Evolutionary conservation across 2,113 vertebrate species (phyloP).

Genomic region (Sitta europaea): DNA sequence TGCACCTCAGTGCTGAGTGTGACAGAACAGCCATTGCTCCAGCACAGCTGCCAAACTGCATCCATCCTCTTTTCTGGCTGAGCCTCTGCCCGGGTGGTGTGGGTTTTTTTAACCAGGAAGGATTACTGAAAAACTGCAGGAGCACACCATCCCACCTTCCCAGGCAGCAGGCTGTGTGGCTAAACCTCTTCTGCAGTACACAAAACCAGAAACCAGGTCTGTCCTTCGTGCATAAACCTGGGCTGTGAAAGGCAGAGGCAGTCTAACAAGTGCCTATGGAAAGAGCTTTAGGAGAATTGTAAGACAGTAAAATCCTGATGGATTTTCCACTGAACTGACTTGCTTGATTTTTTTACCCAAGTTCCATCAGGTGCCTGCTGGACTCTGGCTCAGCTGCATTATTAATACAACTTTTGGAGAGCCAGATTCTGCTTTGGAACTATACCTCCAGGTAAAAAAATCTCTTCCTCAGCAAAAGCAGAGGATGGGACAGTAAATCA

Average conservation of each 20-base stretch:
- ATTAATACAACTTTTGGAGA: neutral
- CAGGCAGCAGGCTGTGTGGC: neutral
- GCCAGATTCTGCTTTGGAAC: neutral
- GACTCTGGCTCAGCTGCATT: neutral
- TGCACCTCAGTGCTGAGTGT: neutral
- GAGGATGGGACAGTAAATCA: neutral
- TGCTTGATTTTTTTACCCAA: neutral
- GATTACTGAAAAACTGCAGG: neutral
- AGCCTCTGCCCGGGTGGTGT: neutral
- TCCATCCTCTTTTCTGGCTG: neutral
- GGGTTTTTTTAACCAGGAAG: neutral
- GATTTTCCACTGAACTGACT: neutral
- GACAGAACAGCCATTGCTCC: neutral
- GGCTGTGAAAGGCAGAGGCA: neutral
- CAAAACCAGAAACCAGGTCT: neutral
- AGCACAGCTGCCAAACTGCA: neutral
- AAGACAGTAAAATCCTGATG: neutral
- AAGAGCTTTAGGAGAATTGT: neutral
- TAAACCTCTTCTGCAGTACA: neutral
- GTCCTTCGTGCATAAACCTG: neutral
- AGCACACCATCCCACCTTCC: neutral
- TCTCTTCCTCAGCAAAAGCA: neutral
- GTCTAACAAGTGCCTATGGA: neutral
- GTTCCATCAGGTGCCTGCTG: neutral
- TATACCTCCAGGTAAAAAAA: neutral